These are phyloP conservation scores for Oreotrochilus melanogaster DNA, from an alignment of 2,113 vertebrate genomes.

Conservation along the genomic window DNA sequence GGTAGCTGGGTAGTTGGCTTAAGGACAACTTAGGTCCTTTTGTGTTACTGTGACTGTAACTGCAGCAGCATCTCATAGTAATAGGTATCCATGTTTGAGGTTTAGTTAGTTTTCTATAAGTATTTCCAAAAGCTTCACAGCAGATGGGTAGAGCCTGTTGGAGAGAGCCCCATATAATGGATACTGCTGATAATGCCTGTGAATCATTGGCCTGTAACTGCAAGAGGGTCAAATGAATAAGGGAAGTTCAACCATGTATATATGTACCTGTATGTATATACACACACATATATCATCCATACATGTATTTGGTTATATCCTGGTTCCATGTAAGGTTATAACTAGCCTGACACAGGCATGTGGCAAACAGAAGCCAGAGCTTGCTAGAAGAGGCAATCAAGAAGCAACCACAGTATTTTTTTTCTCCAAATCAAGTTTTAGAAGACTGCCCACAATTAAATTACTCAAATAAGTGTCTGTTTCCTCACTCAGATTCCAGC, in stretches of 20 bases:
- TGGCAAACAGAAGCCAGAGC: neutral
- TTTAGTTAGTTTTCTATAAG: neutral
- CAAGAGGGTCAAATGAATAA: neutral
- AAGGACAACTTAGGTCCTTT: neutral
- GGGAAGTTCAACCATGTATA: neutral
- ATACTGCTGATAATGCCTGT: neutral
- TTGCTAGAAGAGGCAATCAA: neutral
- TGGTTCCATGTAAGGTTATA: neutral
- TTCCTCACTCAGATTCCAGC: neutral
- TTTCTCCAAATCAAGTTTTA: neutral
- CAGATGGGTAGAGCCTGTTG: neutral
- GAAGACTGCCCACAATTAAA: neutral
- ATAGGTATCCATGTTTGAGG: neutral
- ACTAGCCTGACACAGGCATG: accelerated
- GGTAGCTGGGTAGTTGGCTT: neutral
- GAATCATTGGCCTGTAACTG: neutral
- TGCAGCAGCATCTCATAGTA: neutral
- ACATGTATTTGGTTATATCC: neutral
- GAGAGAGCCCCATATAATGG: neutral
- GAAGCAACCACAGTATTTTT: neutral
- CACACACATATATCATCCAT: no score
- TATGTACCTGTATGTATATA: no score
- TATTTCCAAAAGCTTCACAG: neutral
- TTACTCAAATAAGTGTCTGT: neutral
- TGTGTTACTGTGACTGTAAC: neutral